These are phyloP conservation scores for Psephotus haematonotus DNA, from an alignment of 2,113 vertebrate species.

Conservation along the genomic window DNA sequence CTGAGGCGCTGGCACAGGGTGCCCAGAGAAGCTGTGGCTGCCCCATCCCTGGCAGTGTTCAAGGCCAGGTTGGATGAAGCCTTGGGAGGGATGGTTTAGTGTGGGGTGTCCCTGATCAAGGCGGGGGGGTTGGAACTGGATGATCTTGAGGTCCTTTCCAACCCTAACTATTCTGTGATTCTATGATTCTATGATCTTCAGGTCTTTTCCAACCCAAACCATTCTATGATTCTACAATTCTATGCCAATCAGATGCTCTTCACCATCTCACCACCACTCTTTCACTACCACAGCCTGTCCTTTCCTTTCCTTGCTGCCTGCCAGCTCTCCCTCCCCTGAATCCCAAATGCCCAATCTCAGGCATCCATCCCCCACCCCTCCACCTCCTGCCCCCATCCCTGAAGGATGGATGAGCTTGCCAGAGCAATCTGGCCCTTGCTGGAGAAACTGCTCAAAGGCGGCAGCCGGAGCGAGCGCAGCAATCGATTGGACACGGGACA, in stretches of 20 bases:
- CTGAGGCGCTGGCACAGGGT: no score
- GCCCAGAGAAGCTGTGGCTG: no score
- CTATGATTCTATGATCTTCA: not conserved
- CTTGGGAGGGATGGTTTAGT: not conserved
- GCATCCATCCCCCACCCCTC: not conserved
- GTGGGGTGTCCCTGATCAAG: not conserved
- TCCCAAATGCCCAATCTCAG: not conserved
- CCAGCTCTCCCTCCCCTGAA: not conserved
- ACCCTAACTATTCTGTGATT: not conserved
- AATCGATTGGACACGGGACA: constrained; percentile 70
- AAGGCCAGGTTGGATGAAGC: not conserved
- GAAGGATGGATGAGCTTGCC: constrained; percentile 53
- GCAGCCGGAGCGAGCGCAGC: not conserved
- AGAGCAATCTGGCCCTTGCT: constrained; percentile 58
- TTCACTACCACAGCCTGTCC: not conserved
- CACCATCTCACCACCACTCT: not conserved
- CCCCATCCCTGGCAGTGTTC: not conserved
- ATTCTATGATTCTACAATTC: not conserved
- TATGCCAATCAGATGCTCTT: accelerated
- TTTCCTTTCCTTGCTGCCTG: not conserved
- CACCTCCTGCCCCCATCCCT: not conserved
- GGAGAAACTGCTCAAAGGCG: not conserved
- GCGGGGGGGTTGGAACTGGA: not conserved
- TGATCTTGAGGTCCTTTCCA: not conserved
- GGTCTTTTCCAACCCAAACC: not conserved